A percentile compares a stretch with the other conserved stretches of the same genome.
phyloP scores from a whole-genome alignment of 2,113 vertebrate species.

The Bos javanicus region DNA sequence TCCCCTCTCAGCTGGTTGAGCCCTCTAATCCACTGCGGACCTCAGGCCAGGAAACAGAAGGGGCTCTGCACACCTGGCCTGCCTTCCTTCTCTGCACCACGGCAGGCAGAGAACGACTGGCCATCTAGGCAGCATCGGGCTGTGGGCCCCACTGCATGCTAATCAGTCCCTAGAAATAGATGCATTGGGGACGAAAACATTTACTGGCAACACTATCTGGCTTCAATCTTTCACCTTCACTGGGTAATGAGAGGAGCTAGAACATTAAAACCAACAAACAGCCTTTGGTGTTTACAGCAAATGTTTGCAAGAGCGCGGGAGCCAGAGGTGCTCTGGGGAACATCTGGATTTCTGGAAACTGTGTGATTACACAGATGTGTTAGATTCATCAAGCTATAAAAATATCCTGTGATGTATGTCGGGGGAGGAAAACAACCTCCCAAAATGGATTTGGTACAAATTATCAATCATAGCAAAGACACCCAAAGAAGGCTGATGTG shows the following conservation, averaged over 20 bases:
- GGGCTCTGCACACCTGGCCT: background rate
- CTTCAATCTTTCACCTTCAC: conserved; percentile 85
- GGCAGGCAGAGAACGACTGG: conserved; percentile 69
- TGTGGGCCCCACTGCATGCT: conserved; percentile 73
- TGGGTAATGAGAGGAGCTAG: conserved; percentile 84
- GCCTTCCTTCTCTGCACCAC: conserved; percentile 34
- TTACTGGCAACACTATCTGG: conserved; percentile 78
- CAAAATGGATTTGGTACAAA: conserved; percentile 68
- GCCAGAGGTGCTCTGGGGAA: conserved; percentile 83
- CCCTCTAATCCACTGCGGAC: background rate
- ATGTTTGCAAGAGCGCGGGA: conserved; percentile 79
- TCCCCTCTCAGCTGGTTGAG: background rate
- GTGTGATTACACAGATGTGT: conserved; percentile 85
- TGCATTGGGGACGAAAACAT: conserved; percentile 73
- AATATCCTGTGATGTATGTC: conserved; percentile 79
- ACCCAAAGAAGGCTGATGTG: conserved; percentile 42
- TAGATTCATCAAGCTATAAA: conserved; percentile 83
- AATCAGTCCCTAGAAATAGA: conserved; percentile 78
- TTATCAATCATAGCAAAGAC: conserved; percentile 71
- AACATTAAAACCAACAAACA: conserved; percentile 88
- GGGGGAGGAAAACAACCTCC: conserved; percentile 70
- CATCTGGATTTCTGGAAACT: conserved; percentile 85
- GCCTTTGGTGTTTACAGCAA: conserved; percentile 87
- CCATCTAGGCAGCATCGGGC: conserved; percentile 69
- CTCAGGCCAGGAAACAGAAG: background rate